A percentile compares a stretch with the other conserved stretches of the same genome.
Evolutionary conservation across 2,797 vertebrate genomes (phyloP).

Genomic region (Phoeniculus purpureus): DNA sequence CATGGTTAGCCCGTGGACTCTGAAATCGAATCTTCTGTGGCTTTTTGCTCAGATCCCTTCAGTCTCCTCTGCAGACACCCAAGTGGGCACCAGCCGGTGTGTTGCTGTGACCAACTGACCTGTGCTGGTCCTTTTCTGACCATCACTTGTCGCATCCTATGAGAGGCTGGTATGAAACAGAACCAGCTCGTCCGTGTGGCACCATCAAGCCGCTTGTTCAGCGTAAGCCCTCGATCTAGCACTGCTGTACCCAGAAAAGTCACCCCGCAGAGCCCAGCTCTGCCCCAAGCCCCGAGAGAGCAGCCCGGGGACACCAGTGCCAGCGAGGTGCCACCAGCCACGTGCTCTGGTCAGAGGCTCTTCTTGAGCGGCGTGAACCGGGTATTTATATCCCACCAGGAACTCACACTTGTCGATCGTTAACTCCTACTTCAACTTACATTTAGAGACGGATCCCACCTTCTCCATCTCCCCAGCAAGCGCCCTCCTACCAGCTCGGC

Average conservation of each 20-base stretch:
- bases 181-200: rapidly evolving
- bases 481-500: slow-evolving; percentile 36
- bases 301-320: background rate
- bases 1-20: background rate
- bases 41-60: background rate
- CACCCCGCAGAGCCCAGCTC: background rate
- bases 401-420: slow-evolving; percentile 17
- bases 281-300: background rate
- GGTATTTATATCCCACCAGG: slow-evolving; percentile 24
- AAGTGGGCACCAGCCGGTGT: rapidly evolving
- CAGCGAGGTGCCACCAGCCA: background rate
- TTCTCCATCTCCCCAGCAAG: slow-evolving; percentile 6
- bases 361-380: rapidly evolving
- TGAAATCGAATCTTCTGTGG: background rate
- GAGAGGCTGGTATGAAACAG: background rate
- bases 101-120: background rate
- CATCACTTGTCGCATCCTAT: rapidly evolving
- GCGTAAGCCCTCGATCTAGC: background rate
- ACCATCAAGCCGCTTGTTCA: background rate
- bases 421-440: slow-evolving; percentile 33
- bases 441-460: slow-evolving; percentile 36
- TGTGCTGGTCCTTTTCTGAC: rapidly evolving
- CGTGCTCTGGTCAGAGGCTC: rapidly evolving
- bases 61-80: background rate
- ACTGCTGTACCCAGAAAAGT: background rate